These are phyloP conservation scores for Megaustenia siamemsis DNA, from an alignment of 2,888 invertebrate genomes.

Conservation along the genomic window DNA sequence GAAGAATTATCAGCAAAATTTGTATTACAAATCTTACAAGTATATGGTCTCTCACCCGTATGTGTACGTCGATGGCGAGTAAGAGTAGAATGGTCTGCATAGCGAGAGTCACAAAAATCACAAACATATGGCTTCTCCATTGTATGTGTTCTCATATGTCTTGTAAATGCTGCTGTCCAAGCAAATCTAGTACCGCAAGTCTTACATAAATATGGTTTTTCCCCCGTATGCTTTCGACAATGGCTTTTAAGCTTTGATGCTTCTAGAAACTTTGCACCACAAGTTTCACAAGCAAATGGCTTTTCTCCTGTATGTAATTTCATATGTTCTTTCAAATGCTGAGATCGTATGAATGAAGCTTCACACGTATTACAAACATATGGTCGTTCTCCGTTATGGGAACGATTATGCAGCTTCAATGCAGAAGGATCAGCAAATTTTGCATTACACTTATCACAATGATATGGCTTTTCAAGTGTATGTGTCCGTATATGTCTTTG, in stretches of 20 bases:
- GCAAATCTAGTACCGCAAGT: slow-evolving; percentile 47
- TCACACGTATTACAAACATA: slow-evolving; percentile 45
- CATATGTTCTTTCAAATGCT: slow-evolving; percentile 51
- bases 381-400: slow-evolving; percentile 42
- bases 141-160: slow-evolving; percentile 54
- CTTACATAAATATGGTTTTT: slow-evolving; percentile 52
- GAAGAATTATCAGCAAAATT: slow-evolving; percentile 53
- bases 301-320: slow-evolving; percentile 53
- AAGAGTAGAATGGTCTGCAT: slow-evolving; percentile 51
- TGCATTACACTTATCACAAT: slow-evolving; percentile 49
- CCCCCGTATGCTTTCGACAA: slow-evolving; percentile 51
- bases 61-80: slow-evolving; percentile 55
- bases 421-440: slow-evolving; percentile 44
- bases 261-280: slow-evolving; percentile 48
- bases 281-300: slow-evolving; percentile 52
- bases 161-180: slow-evolving; percentile 46
- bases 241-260: slow-evolving; percentile 54
- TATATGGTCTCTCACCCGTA: slow-evolving; percentile 53
- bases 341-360: slow-evolving; percentile 38
- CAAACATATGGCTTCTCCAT: slow-evolving; percentile 51
- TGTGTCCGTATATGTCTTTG: slow-evolving; percentile 54
- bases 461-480: slow-evolving; percentile 52
- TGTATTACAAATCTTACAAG: slow-evolving; percentile 47
- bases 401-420: slow-evolving; percentile 32
- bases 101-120: slow-evolving; percentile 38